These are phyloP conservation scores for Narcine bancroftii DNA, from an alignment of 2,113 vertebrate genomes.

Conservation along the genomic window DNA sequence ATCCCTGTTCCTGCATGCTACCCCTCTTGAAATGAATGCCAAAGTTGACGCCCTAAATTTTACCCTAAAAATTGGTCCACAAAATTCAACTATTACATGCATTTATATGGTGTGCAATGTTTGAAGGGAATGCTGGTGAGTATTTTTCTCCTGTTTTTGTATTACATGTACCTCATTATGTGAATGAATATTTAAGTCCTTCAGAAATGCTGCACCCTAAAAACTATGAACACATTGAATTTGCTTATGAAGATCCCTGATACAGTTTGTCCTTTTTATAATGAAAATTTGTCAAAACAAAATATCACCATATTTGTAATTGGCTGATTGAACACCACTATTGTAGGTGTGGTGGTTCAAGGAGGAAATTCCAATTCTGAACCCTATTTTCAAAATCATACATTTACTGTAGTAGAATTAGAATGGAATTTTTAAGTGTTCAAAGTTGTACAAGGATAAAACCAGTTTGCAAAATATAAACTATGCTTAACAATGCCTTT, in stretches of 20 bases:
- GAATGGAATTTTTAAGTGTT: background rate
- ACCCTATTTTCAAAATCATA: background rate
- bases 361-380: background rate
- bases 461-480: background rate
- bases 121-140: background rate
- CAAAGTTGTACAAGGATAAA: background rate
- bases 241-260: constrained; percentile 30
- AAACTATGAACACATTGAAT: background rate
- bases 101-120: too few relatives aligned
- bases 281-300: constrained; percentile 29
- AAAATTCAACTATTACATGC: too few relatives aligned
- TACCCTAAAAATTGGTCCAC: too few relatives aligned
- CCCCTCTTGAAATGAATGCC: too few relatives aligned
- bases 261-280: background rate
- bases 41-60: too few relatives aligned
- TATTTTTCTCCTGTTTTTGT: background rate
- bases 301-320: background rate
- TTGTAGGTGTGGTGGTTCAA: background rate
- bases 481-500: background rate
- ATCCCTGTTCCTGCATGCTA: too few relatives aligned
- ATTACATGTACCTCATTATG: background rate
- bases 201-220: background rate
- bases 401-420: background rate
- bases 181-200: background rate
- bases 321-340: background rate